Base-by-base conservation (phyloP, 2,113 vertebrate genomes). In the Sinocyclocheilus anophthalmus region DNA sequence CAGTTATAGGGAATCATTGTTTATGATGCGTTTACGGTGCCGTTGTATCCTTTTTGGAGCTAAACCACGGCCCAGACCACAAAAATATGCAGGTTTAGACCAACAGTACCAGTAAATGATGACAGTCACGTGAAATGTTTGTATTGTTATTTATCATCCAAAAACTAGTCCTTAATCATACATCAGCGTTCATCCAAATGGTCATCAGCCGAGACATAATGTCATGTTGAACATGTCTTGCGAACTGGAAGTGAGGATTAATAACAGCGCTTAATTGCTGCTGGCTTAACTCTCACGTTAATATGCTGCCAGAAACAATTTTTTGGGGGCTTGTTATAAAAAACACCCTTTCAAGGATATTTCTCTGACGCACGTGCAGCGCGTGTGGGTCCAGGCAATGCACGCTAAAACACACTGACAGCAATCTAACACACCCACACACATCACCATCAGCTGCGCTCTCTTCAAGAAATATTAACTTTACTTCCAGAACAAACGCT, bases 191-290 rank as follows among this genome's bases (percentile, higher is more conserved):
- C 10, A n/a, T 24, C 63, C 63, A 67, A 24, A 13, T 24, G 30
- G 63, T 67, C 63, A 67, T 67, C 24, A 67, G 63, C 63, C 13
- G 63, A 67, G n/a, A n/a, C n/a, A 30, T 67, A 67, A 13, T 67
- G 63, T 67, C 63, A 67, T 67, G 63, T 26, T 67, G 63, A 65
- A 65, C 24, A 11, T 63, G 59, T 24, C 26, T 65, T 12, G 61
- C 61, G 61, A 67, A 67, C 63, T 30, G 12, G 63, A 67, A 67
- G n/a, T 30, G 63, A 67, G 63, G 63, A 67, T 67, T 67, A 67
- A 30, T 67, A n/a, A n/a, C n/a, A n/a, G n/a, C n/a, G n/a, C n/a
- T n/a, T n/a, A n/a, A n/a, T n/a, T n/a, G n/a, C n/a, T n/a, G n/a
- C n/a, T n/a, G n/a, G n/a, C n/a, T n/a, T n/a, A n/a, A n/a, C n/a